Percentiles rank a stretch among this genome's conserved stretches.
Evolutionary conservation across 1,140 invertebrate species (phyloP).

Genomic region (Araneus ventricosus): DNA sequence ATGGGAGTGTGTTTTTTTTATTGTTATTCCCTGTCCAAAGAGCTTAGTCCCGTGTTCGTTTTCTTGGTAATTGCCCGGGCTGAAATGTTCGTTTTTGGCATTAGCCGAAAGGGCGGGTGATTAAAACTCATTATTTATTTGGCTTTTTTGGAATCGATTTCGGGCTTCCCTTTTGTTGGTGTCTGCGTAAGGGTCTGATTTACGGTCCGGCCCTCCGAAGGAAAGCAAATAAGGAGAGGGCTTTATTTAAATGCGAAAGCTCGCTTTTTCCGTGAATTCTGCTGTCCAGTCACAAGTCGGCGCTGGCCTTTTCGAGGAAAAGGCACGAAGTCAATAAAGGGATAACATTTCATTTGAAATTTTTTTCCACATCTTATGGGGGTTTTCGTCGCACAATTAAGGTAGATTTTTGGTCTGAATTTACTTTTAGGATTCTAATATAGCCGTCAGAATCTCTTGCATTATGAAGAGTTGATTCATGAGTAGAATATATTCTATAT

Average conservation of each 20-base stretch:
- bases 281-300: not conserved
- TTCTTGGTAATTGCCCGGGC: not conserved
- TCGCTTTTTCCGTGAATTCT: not conserved
- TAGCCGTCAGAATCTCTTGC: too few relatives aligned
- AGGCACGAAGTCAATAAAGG: not conserved
- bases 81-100: not conserved
- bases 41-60: not conserved
- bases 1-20: slow-evolving; percentile 26
- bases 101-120: slow-evolving; percentile 47
- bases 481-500: too few relatives aligned
- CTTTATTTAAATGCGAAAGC: slow-evolving; percentile 3
- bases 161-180: not conserved
- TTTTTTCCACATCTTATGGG: too few relatives aligned
- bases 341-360: too few relatives aligned
- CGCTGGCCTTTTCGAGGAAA: not conserved
- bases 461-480: too few relatives aligned
- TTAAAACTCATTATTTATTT: slow-evolving; percentile 54
- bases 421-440: too few relatives aligned
- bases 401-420: too few relatives aligned
- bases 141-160: not conserved
- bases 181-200: slow-evolving; percentile 12
- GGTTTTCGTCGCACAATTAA: too few relatives aligned
- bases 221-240: not conserved
- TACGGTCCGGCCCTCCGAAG: not conserved
- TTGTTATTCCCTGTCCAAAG: slow-evolving; percentile 32